Evolutionary conservation across 2,888 invertebrate species (phyloP).

Genomic region (Bugula neritina): DNA sequence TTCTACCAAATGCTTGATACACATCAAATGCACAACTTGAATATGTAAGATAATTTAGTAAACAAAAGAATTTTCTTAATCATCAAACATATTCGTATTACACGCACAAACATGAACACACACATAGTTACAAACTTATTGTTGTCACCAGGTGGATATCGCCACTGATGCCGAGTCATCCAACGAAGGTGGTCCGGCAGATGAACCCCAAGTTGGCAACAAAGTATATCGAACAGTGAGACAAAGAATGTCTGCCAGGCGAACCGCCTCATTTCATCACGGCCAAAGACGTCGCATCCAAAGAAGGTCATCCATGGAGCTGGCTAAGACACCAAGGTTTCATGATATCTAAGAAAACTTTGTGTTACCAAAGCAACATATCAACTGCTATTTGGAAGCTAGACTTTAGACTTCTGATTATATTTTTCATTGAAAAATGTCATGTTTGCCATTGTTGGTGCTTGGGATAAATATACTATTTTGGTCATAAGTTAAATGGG

Average conservation of each 20-base stretch:
- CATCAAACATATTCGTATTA: no score
- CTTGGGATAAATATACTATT: background rate
- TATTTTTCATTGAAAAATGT: background rate
- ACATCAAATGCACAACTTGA: no score
- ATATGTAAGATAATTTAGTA: no score
- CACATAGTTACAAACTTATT: no score
- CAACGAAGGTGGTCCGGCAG: slow-evolving; percentile 18
- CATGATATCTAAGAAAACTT: slow-evolving; percentile 18
- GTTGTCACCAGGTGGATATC: slow-evolving; percentile 1
- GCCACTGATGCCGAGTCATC: slow-evolving; percentile 22
- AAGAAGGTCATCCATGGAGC: slow-evolving; percentile 3
- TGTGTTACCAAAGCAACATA: background rate
- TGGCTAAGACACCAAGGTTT: slow-evolving; percentile 12
- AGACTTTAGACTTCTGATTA: background rate
- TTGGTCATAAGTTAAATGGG: background rate
- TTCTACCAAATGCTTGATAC: no score
- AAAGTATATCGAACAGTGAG: slow-evolving; percentile 23
- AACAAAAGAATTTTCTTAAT: no score
- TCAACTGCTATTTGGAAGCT: background rate
- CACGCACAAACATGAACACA: no score
- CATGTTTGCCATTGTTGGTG: background rate
- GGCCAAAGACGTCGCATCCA: background rate
- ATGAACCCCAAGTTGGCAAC: slow-evolving; percentile 26
- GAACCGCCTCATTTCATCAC: slow-evolving; percentile 22
- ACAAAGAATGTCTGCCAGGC: slow-evolving; percentile 11